Evolutionary conservation across 2,888 invertebrate species (phyloP).

Genomic region (Ennomos quercinarius): DNA sequence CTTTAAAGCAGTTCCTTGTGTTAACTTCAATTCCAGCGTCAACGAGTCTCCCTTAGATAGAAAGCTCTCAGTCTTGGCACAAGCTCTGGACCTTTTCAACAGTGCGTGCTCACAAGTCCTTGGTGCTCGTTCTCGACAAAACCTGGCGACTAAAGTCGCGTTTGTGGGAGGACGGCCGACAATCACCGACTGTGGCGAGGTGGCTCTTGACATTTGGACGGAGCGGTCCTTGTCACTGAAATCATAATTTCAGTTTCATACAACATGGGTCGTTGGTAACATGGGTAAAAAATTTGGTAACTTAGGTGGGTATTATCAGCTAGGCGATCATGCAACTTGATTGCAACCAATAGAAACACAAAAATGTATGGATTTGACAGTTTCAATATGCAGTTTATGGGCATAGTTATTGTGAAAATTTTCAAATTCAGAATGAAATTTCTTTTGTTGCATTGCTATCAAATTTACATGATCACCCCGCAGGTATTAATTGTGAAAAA

Average conservation of each 20-base stretch:
- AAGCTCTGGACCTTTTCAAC: constrained; percentile 89
- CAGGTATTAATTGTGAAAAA: too few species aligned
- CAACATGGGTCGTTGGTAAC: too few species aligned
- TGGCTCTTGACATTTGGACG: constrained; percentile 79
- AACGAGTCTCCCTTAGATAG: constrained; percentile 92
- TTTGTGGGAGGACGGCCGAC: constrained; percentile 88
- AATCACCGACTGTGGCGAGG: constrained; percentile 78
- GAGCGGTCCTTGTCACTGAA: constrained; percentile 80
- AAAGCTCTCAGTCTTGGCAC: constrained; percentile 92
- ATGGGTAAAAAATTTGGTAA: too few species aligned
- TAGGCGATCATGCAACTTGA: too few species aligned
- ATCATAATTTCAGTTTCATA: constrained; percentile 23
- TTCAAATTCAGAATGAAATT: too few species aligned
- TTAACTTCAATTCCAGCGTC: constrained; percentile 91
- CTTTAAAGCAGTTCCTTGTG: constrained; percentile 94
- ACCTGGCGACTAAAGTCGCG: constrained; percentile 91
- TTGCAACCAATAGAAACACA: too few species aligned
- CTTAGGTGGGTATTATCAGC: too few species aligned
- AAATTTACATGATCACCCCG: too few species aligned
- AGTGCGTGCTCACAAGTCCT: constrained; percentile 93
- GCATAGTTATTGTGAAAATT: too few species aligned
- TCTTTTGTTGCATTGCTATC: too few species aligned
- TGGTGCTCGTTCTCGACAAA: constrained; percentile 93
- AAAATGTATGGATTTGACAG: too few species aligned
- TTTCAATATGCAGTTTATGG: too few species aligned